These are phyloP conservation scores for Hozukius guyotensis DNA, from an alignment of 2,797 vertebrate genomes.

Conservation along the genomic window DNA sequence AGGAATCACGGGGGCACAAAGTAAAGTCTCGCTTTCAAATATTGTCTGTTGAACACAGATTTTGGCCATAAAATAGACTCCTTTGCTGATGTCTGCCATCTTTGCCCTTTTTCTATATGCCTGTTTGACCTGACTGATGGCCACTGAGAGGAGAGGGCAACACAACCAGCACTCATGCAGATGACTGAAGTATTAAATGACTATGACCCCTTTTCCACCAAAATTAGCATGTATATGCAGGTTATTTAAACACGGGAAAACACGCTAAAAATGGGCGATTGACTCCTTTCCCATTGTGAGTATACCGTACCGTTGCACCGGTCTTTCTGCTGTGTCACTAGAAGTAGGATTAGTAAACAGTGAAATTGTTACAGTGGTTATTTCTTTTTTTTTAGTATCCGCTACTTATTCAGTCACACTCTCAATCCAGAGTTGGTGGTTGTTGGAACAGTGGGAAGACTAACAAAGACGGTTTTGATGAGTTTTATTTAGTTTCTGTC, in stretches of 20 bases:
- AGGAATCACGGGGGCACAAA: conserved; percentile 46
- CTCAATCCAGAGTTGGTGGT: background rate
- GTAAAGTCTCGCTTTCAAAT: conserved; percentile 57
- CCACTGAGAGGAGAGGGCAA: background rate
- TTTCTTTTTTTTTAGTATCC: background rate
- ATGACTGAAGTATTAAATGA: conserved; percentile 10
- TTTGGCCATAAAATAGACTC: conserved; percentile 28
- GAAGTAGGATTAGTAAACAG: background rate
- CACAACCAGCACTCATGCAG: background rate
- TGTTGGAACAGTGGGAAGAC: background rate
- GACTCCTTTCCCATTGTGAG: too few species aligned
- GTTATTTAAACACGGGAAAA: too few species aligned
- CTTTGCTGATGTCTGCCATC: conserved; percentile 16
- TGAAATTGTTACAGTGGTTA: background rate
- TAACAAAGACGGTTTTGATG: too few species aligned
- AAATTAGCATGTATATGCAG: too few species aligned
- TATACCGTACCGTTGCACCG: too few species aligned
- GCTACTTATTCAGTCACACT: too few species aligned
- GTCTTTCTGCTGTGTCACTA: background rate
- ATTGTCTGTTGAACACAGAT: conserved; percentile 8
- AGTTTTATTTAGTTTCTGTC: too few species aligned
- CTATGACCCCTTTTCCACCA: background rate
- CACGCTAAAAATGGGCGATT: too few species aligned
- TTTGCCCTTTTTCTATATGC: conserved; percentile 19
- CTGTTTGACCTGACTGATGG: conserved; percentile 2